Evolutionary conservation across 1,140 invertebrate genomes (phyloP).

Genomic region (Neocloeon triangulifer): DNA sequence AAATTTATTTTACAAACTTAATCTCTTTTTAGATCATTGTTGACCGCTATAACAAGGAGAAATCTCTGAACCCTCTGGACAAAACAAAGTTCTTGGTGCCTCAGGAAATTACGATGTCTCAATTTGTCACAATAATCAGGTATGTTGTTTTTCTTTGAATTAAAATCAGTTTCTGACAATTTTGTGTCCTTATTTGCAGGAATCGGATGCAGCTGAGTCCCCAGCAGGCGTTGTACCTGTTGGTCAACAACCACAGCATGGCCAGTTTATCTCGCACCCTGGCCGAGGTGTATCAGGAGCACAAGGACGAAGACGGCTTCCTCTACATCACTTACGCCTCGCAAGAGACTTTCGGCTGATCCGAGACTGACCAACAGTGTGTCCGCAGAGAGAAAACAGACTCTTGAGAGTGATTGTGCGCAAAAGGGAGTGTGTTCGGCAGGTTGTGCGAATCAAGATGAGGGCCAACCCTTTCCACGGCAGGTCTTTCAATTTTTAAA

Average conservation of each 20-base stretch:
- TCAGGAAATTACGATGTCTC: slow-evolving; percentile 57
- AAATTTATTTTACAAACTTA: neutral
- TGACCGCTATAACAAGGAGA: slow-evolving; percentile 44
- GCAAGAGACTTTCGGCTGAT: slow-evolving; percentile 58
- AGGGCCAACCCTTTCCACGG: too few relatives aligned
- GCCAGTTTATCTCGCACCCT: slow-evolving; percentile 53
- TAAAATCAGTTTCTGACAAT: too few relatives aligned
- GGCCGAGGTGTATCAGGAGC: slow-evolving; percentile 50
- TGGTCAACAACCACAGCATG: slow-evolving; percentile 64
- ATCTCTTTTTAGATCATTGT: slow-evolving; percentile 34
- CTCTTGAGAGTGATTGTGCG: too few relatives aligned
- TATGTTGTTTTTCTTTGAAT: slow-evolving; percentile 17
- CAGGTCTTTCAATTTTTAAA: too few relatives aligned
- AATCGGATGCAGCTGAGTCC: neutral
- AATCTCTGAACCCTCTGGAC: slow-evolving; percentile 37
- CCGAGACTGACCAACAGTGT: neutral
- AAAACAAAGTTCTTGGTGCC: slow-evolving; percentile 59
- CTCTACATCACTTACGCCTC: slow-evolving; percentile 70
- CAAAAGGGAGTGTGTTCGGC: too few relatives aligned
- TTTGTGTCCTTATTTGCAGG: neutral
- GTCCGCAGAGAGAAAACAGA: too few relatives aligned
- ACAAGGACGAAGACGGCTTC: slow-evolving; percentile 58
- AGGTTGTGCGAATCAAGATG: too few relatives aligned
- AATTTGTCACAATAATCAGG: slow-evolving; percentile 52
- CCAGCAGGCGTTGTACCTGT: slow-evolving; percentile 48